These are phyloP conservation scores for Atethmia centrago DNA, from an alignment of 2,888 invertebrate species.

Conservation along the genomic window DNA sequence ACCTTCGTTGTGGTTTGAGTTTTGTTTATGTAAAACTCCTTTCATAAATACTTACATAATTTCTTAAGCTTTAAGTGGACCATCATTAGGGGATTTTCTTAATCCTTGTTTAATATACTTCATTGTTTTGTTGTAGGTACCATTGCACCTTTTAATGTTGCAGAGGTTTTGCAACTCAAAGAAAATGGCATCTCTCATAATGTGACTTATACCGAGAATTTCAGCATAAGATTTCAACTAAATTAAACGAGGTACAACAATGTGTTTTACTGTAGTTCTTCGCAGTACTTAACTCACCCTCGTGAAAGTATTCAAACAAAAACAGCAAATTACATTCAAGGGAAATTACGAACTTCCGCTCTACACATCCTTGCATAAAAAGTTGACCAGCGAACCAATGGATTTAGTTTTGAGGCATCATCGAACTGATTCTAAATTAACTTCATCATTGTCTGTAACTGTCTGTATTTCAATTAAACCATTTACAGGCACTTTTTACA, in stretches of 20 bases:
- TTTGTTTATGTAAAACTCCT: not conserved
- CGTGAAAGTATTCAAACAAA: constrained; percentile 41
- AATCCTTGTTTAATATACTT: not conserved
- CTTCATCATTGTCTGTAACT: not conserved
- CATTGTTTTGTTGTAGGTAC: no score
- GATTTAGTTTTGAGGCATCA: constrained; percentile 34
- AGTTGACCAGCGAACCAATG: constrained; percentile 29
- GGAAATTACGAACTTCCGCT: constrained; percentile 35
- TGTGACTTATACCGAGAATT: not conserved
- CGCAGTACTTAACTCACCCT: constrained; percentile 4
- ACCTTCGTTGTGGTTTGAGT: no score
- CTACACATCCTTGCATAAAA: constrained; percentile 58
- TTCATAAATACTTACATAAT: no score
- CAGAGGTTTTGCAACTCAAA: not conserved
- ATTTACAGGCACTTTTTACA: not conserved
- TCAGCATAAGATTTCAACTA: not conserved
- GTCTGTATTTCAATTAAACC: not conserved
- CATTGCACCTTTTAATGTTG: not conserved
- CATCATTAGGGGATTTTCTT: not conserved
- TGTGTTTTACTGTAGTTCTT: not conserved
- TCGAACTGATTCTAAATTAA: constrained; percentile 27
- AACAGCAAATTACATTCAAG: constrained; percentile 30
- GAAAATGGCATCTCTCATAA: no score
- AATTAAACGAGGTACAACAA: not conserved
- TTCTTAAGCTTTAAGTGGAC: not conserved